Percentiles rank a stretch among this genome's conserved stretches.
phyloP scores from a whole-genome alignment of 2,113 vertebrate species.

The Pionites leucogaster region DNA sequence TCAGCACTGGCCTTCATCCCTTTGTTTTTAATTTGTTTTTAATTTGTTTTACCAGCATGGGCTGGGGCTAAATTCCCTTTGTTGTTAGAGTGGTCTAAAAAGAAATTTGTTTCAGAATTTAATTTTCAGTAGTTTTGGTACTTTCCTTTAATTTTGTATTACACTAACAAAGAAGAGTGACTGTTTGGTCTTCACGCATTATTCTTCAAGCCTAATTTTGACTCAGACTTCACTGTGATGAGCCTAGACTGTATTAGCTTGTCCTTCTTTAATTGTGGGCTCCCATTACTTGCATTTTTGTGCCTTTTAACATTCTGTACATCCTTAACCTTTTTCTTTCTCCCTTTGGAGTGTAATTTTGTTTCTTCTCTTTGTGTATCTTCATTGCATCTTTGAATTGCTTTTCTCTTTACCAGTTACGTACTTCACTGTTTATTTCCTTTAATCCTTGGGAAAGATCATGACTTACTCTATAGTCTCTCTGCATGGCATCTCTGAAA shows the following conservation, averaged over 20 bases:
- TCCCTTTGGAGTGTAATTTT: not conserved
- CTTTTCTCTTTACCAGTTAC: not conserved
- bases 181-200: not conserved
- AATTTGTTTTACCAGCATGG: not conserved
- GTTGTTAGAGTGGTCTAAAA: not conserved
- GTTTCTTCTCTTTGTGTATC: not conserved
- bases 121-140: not conserved
- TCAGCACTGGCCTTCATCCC: not conserved
- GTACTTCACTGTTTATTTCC: not conserved
- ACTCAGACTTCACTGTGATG: not conserved
- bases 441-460: not conserved
- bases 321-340: not conserved
- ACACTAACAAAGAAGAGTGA: not conserved
- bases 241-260: not conserved
- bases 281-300: not conserved
- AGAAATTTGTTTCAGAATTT: not conserved
- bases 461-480: not conserved
- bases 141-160: not conserved
- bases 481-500: rapidly evolving
- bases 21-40: not conserved
- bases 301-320: not conserved
- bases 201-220: not conserved
- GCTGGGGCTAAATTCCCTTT: not conserved
- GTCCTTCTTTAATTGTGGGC: not conserved
- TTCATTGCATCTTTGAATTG: not conserved